phyloP scores from a whole-genome alignment of 2,888 invertebrate genomes.

The Cheilosia pagana region DNA sequence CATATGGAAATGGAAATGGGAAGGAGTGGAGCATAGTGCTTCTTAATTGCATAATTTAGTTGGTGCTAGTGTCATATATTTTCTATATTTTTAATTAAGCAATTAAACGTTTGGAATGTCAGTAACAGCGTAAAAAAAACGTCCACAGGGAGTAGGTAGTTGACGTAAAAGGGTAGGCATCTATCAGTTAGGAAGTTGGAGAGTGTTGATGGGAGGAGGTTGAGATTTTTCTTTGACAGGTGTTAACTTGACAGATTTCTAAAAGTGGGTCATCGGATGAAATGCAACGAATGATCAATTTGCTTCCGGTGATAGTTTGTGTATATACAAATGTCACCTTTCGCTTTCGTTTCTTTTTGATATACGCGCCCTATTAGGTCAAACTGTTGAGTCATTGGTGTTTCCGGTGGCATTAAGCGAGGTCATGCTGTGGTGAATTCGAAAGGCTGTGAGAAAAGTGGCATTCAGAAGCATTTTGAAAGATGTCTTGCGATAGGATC shows the following conservation, averaged over 20 bases:
- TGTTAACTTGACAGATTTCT: slow-evolving; percentile 18
- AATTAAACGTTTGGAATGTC: slow-evolving; percentile 68
- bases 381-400: slow-evolving; percentile 13
- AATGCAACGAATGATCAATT: background rate
- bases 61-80: slow-evolving; percentile 72
- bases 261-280: slow-evolving; percentile 34
- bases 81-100: slow-evolving; percentile 74
- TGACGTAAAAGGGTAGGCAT: background rate
- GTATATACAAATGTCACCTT: slow-evolving; percentile 11
- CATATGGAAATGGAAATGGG: slow-evolving; percentile 60
- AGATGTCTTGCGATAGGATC: background rate
- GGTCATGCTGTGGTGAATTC: slow-evolving; percentile 4
- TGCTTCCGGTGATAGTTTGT: slow-evolving; percentile 23
- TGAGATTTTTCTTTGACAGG: slow-evolving; percentile 15
- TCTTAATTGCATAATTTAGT: slow-evolving; percentile 74
- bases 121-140: slow-evolving; percentile 2
- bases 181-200: background rate
- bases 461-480: slow-evolving; percentile 4
- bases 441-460: slow-evolving; percentile 10
- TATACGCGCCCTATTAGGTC: background rate
- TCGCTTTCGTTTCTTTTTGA: slow-evolving; percentile 10
- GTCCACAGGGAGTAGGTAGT: background rate
- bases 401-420: slow-evolving; percentile 41
- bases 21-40: slow-evolving; percentile 59
- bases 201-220: background rate